Percentiles rank a stretch among this genome's conserved stretches.
These are phyloP conservation scores for Sitta carolinensis DNA, from an alignment of 2,797 vertebrate genomes.

Conservation along the genomic window DNA sequence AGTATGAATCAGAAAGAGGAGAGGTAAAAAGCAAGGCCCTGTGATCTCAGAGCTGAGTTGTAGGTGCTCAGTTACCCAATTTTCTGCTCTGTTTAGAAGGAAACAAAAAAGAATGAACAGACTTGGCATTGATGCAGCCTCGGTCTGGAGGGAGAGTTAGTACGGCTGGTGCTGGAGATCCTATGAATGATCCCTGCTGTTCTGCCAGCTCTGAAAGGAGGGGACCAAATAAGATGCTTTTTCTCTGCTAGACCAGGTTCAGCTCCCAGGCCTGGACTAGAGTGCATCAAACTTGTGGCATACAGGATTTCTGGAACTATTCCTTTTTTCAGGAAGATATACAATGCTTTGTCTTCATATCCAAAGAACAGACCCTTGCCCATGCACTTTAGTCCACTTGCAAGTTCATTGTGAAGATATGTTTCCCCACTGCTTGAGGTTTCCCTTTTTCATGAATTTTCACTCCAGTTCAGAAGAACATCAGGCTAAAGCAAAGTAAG, in stretches of 20 bases:
- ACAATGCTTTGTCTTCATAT: not conserved
- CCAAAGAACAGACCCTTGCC: not conserved
- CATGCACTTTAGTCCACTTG: not conserved
- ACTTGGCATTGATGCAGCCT: not conserved
- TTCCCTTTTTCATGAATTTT: not conserved
- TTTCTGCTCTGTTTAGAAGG: constrained; percentile 31
- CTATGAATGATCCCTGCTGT: not conserved
- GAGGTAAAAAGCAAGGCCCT: not conserved
- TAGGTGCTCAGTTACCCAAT: not conserved
- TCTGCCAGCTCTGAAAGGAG: not conserved
- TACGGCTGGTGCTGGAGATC: not conserved
- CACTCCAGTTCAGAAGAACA: not conserved
- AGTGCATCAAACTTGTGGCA: not conserved
- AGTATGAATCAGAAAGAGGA: not conserved
- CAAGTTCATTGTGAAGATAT: not conserved
- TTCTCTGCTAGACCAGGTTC: not conserved
- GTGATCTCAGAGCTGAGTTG: not conserved
- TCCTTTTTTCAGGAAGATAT: not conserved
- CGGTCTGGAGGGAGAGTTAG: not conserved
- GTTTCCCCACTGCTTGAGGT: not conserved
- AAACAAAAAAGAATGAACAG: constrained; percentile 8
- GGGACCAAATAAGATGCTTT: not conserved
- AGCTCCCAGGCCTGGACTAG: not conserved
- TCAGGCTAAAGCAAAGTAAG: not conserved
- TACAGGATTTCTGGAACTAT: not conserved